Evolutionary conservation across 2,797 vertebrate species (phyloP).

Genomic region (Antennarius maculatus): DNA sequence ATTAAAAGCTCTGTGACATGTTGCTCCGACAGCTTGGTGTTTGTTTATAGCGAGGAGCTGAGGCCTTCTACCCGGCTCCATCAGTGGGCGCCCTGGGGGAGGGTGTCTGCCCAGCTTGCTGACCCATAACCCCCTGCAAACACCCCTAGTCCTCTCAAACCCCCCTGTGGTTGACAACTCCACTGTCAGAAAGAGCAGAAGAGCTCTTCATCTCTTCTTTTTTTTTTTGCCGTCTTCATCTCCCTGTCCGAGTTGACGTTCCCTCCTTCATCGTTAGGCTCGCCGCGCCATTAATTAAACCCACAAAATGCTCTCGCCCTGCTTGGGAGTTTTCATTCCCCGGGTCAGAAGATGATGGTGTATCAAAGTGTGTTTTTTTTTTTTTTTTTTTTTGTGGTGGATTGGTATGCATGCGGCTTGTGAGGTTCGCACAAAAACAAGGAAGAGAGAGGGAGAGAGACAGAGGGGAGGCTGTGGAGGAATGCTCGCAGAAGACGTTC

Average conservation of each 20-base stretch:
- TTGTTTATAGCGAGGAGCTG: slow-evolving; percentile 78
- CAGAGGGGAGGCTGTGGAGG: slow-evolving; percentile 68
- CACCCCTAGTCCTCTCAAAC: slow-evolving; percentile 68
- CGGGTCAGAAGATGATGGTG: slow-evolving; percentile 43
- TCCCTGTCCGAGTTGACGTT: slow-evolving; percentile 24
- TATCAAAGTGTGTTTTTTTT: slow-evolving; percentile 60
- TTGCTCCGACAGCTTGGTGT: slow-evolving; percentile 78
- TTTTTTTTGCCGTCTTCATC: slow-evolving; percentile 61
- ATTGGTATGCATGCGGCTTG: slow-evolving; percentile 58
- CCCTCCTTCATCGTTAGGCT: slow-evolving; percentile 19
- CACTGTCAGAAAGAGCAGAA: slow-evolving; percentile 73
- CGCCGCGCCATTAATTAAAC: slow-evolving; percentile 23
- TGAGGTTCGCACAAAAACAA: slow-evolving; percentile 62
- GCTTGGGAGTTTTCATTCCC: slow-evolving; percentile 31
- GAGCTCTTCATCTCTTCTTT: slow-evolving; percentile 69
- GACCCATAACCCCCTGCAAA: slow-evolving; percentile 80
- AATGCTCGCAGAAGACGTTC: slow-evolving; percentile 80
- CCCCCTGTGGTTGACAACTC: slow-evolving; percentile 74
- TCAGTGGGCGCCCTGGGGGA: slow-evolving; percentile 70
- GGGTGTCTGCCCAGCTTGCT: slow-evolving; percentile 77
- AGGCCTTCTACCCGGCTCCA: slow-evolving; percentile 70
- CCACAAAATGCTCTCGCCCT: slow-evolving; percentile 18
- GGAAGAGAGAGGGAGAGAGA: slow-evolving; percentile 53
- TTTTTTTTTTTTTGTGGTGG: slow-evolving; percentile 40
- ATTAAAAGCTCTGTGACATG: slow-evolving; percentile 83